phyloP scores from a whole-genome alignment of 1,140 invertebrate genomes.

The Coptotermes formosanus region DNA sequence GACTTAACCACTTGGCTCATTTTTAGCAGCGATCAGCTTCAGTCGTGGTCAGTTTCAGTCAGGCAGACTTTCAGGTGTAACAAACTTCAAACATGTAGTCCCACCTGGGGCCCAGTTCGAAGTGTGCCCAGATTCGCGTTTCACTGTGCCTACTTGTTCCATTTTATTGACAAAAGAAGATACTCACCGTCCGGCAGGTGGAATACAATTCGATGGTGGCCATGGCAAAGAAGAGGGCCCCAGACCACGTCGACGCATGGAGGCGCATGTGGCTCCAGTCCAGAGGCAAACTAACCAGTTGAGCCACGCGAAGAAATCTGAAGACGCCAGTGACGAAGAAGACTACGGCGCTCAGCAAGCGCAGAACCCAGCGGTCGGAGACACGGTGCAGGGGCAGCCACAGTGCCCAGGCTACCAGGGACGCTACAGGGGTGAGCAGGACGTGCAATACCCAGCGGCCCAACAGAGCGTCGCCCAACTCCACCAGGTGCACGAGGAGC shows the following conservation, averaged over 20 bases:
- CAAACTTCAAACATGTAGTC: no score
- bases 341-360: not conserved
- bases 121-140: no score
- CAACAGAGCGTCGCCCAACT: not conserved
- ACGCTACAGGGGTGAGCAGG: constrained; percentile 18
- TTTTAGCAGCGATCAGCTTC: no score
- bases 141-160: no score
- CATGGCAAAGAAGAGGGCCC: not conserved
- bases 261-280: not conserved
- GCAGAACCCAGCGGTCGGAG: not conserved
- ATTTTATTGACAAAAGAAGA: not conserved
- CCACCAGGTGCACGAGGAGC: not conserved
- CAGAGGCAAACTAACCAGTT: not conserved
- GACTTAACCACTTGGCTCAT: no score
- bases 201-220: not conserved
- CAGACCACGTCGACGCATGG: not conserved
- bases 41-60: no score
- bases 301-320: not conserved
- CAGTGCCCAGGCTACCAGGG: constrained; percentile 17
- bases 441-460: not conserved
- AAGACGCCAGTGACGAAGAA: not conserved
- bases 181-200: not conserved
- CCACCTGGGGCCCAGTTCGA: no score
- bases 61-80: no score
- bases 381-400: not conserved